Conservation (phyloP, 2,113 vertebrate species). For the Chitala chitala region DNA sequence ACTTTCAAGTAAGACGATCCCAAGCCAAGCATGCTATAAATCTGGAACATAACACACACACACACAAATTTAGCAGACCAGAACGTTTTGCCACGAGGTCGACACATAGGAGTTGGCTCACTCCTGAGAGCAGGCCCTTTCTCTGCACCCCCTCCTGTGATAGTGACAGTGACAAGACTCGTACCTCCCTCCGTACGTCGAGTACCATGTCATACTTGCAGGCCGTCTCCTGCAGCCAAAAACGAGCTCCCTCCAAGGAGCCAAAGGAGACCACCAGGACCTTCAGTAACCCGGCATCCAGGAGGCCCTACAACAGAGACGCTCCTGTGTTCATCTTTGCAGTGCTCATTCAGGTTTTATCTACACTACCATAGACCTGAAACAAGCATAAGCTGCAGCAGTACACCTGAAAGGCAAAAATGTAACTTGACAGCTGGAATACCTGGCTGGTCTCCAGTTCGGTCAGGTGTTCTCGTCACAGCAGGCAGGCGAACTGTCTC, state of each 20-base stretch:
- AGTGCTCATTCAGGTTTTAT: too few relatives aligned
- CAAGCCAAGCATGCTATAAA: slow-evolving; percentile 58
- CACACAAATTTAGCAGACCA: neutral
- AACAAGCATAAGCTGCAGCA: neutral
- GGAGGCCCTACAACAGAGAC: slow-evolving; percentile 34
- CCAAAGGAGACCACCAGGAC: slow-evolving; percentile 58
- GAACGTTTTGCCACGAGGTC: neutral
- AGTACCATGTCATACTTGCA: slow-evolving; percentile 51
- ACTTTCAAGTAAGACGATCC: slow-evolving; percentile 59
- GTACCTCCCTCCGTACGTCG: slow-evolving; percentile 53
- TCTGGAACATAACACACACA: slow-evolving; percentile 34
- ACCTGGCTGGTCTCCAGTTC: slow-evolving; percentile 53
- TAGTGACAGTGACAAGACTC: neutral
- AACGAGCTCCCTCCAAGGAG: slow-evolving; percentile 43
- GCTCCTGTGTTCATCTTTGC: neutral
- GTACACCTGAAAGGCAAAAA: neutral
- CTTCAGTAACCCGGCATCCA: slow-evolving; percentile 50
- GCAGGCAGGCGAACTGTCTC: slow-evolving; percentile 58
- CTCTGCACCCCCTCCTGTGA: neutral
- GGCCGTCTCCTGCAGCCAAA: slow-evolving; percentile 57
- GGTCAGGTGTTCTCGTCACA: slow-evolving; percentile 63
- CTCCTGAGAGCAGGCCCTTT: neutral
- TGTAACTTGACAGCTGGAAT: neutral
- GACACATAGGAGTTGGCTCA: neutral
- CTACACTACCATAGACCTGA: too few relatives aligned